These are phyloP conservation scores for Tragulus kanchil DNA, from an alignment of 2,113 vertebrate species.

Conservation along the genomic window DNA sequence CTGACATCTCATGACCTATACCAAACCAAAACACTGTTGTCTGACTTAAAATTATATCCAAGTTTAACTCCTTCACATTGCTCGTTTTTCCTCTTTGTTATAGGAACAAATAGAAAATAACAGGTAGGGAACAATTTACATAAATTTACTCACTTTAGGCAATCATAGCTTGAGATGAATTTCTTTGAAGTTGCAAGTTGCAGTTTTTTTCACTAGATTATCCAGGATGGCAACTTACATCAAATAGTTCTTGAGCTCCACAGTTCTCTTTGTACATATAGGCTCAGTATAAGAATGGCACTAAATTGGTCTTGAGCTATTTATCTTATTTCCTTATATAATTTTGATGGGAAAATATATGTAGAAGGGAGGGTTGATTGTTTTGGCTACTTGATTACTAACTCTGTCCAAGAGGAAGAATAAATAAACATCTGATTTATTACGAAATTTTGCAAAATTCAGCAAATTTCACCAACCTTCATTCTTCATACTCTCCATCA, in stretches of 20 bases:
- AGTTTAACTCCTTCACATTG: background rate
- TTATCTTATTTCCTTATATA: background rate
- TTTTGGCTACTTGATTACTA: background rate
- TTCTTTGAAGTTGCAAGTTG: background rate
- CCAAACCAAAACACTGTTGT: background rate
- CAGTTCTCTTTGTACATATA: background rate
- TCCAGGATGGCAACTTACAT: background rate
- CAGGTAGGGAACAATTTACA: background rate
- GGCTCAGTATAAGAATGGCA: background rate
- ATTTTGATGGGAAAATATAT: background rate
- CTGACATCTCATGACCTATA: background rate
- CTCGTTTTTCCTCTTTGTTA: background rate
- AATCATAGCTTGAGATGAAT: background rate
- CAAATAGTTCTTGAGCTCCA: background rate
- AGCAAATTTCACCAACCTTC: background rate
- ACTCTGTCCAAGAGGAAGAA: background rate
- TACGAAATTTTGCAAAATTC: conserved; percentile 21
- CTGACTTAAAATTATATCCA: background rate
- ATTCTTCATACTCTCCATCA: background rate
- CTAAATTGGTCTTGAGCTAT: background rate
- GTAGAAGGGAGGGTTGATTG: background rate
- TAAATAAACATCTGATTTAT: background rate
- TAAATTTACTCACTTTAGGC: background rate
- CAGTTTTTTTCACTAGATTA: background rate
- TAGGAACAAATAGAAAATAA: background rate